A percentile compares a stretch with the other conserved stretches of the same genome.
Evolutionary conservation across 2,113 vertebrate genomes (phyloP).

Genomic region (Paedocypris sp.): DNA sequence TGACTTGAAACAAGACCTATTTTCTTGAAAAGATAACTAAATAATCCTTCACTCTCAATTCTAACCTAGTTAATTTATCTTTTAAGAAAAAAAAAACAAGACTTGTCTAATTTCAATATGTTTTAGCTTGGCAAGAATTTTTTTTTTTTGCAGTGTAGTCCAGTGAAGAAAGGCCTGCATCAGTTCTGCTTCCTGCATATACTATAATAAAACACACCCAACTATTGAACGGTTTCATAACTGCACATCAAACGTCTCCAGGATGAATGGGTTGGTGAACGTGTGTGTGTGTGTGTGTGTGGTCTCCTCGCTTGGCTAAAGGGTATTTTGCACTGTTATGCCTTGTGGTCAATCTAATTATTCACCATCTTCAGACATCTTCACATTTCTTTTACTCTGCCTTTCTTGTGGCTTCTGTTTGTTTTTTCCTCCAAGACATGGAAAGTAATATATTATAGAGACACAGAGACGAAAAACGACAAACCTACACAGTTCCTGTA

Average conservation of each 20-base stretch:
- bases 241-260: neutral
- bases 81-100: too few relatives aligned
- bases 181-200: neutral
- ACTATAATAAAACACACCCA: neutral
- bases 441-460: conserved; percentile 41
- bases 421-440: conserved; percentile 40
- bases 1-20: too few relatives aligned
- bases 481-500: conserved; percentile 55
- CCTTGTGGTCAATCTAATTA: conserved; percentile 21
- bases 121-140: too few relatives aligned
- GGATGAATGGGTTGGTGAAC: neutral
- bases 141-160: too few relatives aligned
- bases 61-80: too few relatives aligned
- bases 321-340: conserved; percentile 23
- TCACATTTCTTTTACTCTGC: conserved; percentile 30
- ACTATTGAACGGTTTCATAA: too few relatives aligned
- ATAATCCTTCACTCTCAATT: too few relatives aligned
- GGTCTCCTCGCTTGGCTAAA: conserved; percentile 44
- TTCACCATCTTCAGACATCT: conserved; percentile 10
- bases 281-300: conserved; percentile 44
- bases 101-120: too few relatives aligned
- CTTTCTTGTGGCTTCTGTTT: conserved; percentile 35
- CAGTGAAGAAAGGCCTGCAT: too few relatives aligned
- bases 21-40: too few relatives aligned
- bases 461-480: conserved; percentile 40